Evolutionary conservation across 2,888 invertebrate genomes (phyloP).

Genomic region (Tupiocoris notatus): DNA sequence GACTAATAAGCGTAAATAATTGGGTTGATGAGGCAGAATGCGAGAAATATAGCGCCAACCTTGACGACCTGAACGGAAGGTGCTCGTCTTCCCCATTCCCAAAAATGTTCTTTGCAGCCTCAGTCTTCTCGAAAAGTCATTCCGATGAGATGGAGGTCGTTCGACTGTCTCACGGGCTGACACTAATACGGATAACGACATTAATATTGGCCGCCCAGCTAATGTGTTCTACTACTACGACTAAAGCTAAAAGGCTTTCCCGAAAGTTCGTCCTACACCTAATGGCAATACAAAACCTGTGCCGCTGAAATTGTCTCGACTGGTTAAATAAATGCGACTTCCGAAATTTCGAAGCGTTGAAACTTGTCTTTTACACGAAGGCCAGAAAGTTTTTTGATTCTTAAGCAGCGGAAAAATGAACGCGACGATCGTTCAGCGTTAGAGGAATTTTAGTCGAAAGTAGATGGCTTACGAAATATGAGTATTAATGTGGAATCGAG

Average conservation of each 20-base stretch:
- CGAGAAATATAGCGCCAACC: constrained; percentile 26
- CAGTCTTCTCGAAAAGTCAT: constrained; percentile 16
- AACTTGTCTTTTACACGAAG: not conserved
- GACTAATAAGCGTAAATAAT: constrained; percentile 40
- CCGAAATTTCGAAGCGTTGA: constrained; percentile 30
- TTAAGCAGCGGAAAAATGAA: not conserved
- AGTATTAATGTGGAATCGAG: not conserved
- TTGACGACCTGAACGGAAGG: not conserved
- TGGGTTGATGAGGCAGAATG: constrained; percentile 30
- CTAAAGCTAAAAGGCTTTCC: not conserved
- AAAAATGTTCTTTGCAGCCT: not conserved
- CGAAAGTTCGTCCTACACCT: not conserved
- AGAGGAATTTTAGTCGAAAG: constrained; percentile 20
- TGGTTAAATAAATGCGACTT: constrained; percentile 19
- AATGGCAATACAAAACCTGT: not conserved
- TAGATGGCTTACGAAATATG: not conserved
- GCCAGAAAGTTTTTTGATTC: not conserved
- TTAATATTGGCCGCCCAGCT: constrained; percentile 25
- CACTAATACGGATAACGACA: constrained; percentile 39
- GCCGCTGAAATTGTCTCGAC: not conserved
- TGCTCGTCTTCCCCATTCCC: constrained; percentile 3
- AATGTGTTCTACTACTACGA: not conserved
- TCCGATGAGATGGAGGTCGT: constrained; percentile 7
- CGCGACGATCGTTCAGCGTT: not conserved
- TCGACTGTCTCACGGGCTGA: constrained; percentile 33